Evolutionary conservation across 1,140 invertebrate species (phyloP), one percentile per base, ranked within the genome.

Genomic region (Anthonomus grandis): DNA sequence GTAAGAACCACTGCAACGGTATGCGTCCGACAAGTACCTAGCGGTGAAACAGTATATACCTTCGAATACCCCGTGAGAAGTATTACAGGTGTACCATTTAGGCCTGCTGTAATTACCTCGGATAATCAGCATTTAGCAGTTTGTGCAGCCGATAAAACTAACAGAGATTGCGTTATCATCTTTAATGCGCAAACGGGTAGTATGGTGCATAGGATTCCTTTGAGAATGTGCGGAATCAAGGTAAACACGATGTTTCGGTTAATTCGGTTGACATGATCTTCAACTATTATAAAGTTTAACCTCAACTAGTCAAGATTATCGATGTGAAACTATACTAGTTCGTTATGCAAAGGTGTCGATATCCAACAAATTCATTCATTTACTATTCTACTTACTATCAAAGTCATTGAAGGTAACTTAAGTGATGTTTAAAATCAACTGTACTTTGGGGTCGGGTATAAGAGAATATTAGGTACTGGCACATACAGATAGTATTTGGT

Each of bases 161-260:
- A 83, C 48, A 85, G 86, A 54, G 93, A 97, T 71, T 89, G 87
- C 31, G 70, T 97, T 3, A 84, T 86, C 50, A 84, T 95, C 2
- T 91, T 91, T 68, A 89, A 88, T 66, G 88, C 88, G 0, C 87
- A 87, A 64, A 93, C 84, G 23, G 93, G 95, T 0, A 78, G 81
- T 2, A 79, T 89, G 27, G 73, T 94, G 13, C 86, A 88, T 65
- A 95, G 89, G 75, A 84, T 91, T 57, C 10, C 78, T 78, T 31
- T 90, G 76, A 75, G 81, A 82, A 68, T 79, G 74, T 70, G 76
- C 56, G 79, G 78, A 50, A 83, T 86, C 44, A 86, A 83, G 76
- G 85, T 81, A 76, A 69, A 21, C 13, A 23, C 12, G 12, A 1
- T 41, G 8, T n/a, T n/a, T n/a, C n/a, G n/a, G n/a, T n/a, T n/a